Evolutionary conservation across 2,888 invertebrate species (phyloP).

Genomic region (Drosophila villosipedis): DNA sequence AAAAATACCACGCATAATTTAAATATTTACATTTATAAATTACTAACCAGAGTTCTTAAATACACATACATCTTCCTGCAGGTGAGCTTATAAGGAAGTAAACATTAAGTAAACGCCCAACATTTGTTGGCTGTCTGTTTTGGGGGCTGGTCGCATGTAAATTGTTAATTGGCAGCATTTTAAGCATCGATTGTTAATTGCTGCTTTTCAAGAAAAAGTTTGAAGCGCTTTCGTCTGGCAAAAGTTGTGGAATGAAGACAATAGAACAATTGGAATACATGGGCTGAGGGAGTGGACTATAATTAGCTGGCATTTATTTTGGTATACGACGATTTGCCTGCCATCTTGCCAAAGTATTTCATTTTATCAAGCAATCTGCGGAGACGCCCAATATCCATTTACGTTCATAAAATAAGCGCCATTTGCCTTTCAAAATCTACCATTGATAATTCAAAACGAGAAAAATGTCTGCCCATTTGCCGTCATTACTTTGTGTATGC

Average conservation of each 20-base stretch:
- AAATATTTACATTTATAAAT: conserved; percentile 28
- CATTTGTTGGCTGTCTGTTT: conserved; percentile 7
- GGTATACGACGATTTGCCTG: conserved; percentile 1
- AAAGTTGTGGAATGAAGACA: conserved; percentile 50
- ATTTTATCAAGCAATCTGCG: conserved; percentile 8
- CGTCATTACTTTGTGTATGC: conserved; percentile 19
- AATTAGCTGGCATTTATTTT: conserved; percentile 28
- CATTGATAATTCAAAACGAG: conserved; percentile 58
- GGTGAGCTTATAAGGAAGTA: conserved; percentile 2
- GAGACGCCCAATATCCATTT: conserved; percentile 24
- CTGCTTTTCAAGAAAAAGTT: conserved; percentile 56
- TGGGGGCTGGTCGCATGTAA: conserved; percentile 26
- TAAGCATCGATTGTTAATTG: conserved; percentile 73
- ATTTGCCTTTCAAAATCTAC: conserved; percentile 52
- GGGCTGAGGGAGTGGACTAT: neutral
- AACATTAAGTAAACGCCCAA: neutral
- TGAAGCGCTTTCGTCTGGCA: conserved; percentile 74
- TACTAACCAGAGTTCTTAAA: conserved; percentile 5
- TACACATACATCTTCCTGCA: conserved; percentile 1
- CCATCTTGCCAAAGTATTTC: neutral
- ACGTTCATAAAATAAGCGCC: conserved; percentile 25
- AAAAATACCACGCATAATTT: conserved; percentile 26
- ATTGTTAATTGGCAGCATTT: conserved; percentile 70
- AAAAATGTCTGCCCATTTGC: conserved; percentile 41
- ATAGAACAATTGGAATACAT: conserved; percentile 22